phyloP scores from a whole-genome alignment of 1,140 invertebrate genomes.

The Telenomus remus region DNA sequence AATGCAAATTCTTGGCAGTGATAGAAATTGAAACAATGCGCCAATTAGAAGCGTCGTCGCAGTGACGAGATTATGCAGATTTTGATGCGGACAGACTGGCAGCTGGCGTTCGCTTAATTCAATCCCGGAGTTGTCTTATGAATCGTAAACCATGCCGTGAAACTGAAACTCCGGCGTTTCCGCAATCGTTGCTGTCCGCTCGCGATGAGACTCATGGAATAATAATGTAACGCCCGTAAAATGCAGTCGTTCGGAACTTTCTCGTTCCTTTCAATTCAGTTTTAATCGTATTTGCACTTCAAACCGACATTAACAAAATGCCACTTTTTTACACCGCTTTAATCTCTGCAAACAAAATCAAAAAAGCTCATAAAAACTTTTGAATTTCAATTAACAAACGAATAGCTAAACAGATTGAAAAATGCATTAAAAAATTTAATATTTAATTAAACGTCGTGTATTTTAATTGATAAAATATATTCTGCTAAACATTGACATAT shows the following conservation, averaged over 20 bases:
- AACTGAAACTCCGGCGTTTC: conserved; percentile 63
- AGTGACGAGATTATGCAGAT: conserved; percentile 75
- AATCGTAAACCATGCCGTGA: conserved; percentile 72
- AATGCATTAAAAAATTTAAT: too few relatives aligned
- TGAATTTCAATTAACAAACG: too few relatives aligned
- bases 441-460: too few relatives aligned
- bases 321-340: background rate
- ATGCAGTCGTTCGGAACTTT: conserved; percentile 39
- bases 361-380: too few relatives aligned
- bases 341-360: background rate
- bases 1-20: conserved; percentile 69
- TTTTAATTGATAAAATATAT: too few relatives aligned
- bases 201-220: conserved; percentile 48
- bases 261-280: conserved; percentile 34
- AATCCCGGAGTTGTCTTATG: conserved; percentile 74
- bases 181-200: conserved; percentile 36
- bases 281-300: conserved; percentile 26
- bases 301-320: conserved; percentile 12
- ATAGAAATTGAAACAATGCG: conserved; percentile 75
- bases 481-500: too few relatives aligned
- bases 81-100: conserved; percentile 66
- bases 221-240: conserved; percentile 62
- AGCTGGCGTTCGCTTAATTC: conserved; percentile 73
- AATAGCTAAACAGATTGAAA: too few relatives aligned
- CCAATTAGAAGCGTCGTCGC: conserved; percentile 74